Base-by-base conservation (phyloP, 2,797 vertebrate species). In the Tolypeutes matacus region DNA sequence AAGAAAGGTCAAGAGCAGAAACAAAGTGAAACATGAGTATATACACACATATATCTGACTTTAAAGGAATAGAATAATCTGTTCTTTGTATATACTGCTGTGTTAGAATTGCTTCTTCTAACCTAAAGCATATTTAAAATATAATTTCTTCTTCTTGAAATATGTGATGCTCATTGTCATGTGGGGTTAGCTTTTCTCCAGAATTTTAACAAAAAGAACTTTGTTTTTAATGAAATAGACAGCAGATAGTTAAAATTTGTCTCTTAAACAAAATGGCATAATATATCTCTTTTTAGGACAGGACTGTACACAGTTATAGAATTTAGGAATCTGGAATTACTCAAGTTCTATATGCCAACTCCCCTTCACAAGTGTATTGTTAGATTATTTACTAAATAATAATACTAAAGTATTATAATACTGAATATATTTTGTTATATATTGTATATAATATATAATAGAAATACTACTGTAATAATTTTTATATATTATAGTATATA, bases 291-390 rank as follows among this genome's bases (percentile, higher is more conserved):
- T 97, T 97, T 97, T 97, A 97, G 93, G 91, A 88, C 58, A 97
- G 95, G 95, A 98, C 96, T 98, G 93, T 96, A 95, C 97, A 81
- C 77, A 95, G 93, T 92, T 97, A 91, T 14, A 96, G 93, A 97
- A 96, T 98, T 97, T 96, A 56, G 75, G 91, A 91, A 70, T 97
- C 97, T 98, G 97, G 95, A 97, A 97, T 97, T 91, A 89, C 78
- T 96, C 92, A 93, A 92, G 76, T 93, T 97, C 97, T 98, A 97
- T 78, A 97, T 91, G 89, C 67, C 84, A 96, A 49, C 84, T 97
- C 93, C 96, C 56, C 31, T 96, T 49, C 96, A 94, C 46, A 75
- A 96, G 73, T 73, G n/a, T 97, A 94, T 91, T 97, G 34, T 93
- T 70, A 94, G 95, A 90, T 96, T 96, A 92, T 86, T 96, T 97